Percentiles rank a stretch among this genome's conserved stretches.
Evolutionary conservation across 1,140 invertebrate genomes (phyloP).

Genomic region (Platorchestia sp.): DNA sequence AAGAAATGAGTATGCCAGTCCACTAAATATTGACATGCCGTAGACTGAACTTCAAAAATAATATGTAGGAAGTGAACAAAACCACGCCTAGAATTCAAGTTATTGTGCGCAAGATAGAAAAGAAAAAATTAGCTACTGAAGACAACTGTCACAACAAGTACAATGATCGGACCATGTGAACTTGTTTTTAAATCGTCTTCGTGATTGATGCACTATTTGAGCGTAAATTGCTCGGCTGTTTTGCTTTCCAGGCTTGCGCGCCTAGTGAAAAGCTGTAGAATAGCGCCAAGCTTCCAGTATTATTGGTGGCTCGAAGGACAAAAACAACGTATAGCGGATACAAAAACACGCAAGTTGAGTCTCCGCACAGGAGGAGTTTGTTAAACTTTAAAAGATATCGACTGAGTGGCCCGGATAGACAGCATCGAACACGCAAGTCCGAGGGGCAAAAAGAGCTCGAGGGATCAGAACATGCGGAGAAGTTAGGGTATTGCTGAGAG

Average conservation of each 20-base stretch:
- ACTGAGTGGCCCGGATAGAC: neutral
- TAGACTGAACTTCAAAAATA: neutral
- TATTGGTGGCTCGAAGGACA: neutral
- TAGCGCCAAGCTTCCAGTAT: neutral
- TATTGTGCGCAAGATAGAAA: neutral
- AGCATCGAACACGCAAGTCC: neutral
- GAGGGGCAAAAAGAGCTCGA: neutral
- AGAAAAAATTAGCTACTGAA: neutral
- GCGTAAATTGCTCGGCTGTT: neutral
- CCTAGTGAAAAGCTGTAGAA: neutral
- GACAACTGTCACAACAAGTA: neutral
- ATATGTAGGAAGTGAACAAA: neutral
- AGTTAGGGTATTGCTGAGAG: neutral
- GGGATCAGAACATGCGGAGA: neutral
- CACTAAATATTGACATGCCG: neutral
- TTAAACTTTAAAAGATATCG: conserved; percentile 26
- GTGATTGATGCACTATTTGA: neutral
- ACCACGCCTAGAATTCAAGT: neutral
- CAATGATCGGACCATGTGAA: neutral
- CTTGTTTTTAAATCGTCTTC: neutral
- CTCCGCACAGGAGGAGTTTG: neutral
- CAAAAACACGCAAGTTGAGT: conserved; percentile 6
- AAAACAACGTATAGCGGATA: neutral
- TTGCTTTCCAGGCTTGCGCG: neutral
- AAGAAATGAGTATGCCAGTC: neutral